Base-by-base conservation (phyloP, 2,888 invertebrate species). In the Saturnia pavonia region DNA sequence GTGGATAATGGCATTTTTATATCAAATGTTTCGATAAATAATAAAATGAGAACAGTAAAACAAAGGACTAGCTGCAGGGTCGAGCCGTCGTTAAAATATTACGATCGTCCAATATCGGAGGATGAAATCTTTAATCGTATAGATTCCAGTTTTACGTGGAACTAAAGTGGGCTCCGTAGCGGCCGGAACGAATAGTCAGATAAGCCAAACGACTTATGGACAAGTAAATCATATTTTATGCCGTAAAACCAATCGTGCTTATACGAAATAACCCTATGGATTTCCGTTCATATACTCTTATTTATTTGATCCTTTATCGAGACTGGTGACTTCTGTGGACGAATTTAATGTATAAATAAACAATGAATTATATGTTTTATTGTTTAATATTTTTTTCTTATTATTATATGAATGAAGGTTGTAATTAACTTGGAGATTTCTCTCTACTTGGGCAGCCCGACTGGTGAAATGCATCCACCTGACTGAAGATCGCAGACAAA, bases 21-120 rank as follows among this genome's bases (percentile, higher is more conserved):
- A 87, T 86, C 84, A 88, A 91, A 90, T 90, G 89, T 91, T 91
- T 90, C 88, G 88, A 91, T 91, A 91, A 90, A 91, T 91, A 91
- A 91, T 91, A 91, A 91, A 91, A 90, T 88, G 85, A 85, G 82
- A 83, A 85, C 85, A 91, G 87, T 91, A 91, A 91, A 92, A 91
- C 88, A 90, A 88, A 88, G 88, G 86, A 91, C 86, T 85, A 78
- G 84, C 80, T 83, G 80, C 82, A 80, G 85, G 88, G 85, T 85
- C 78, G 84, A 85, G 83, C 81, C 80, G 82, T 90, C 91, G 91
- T 91, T 92, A 92, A 92, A 92, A 89, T 92, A 91, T 93, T 92
- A 93, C 91, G 92, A 91, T 84, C 89, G 88, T 82, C 89, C 91
- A 85, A 91, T 91, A 92, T 91, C 91, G 84, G 76, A 80, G 88